Percentiles rank a stretch among this genome's conserved stretches.
Conservation (phyloP, 2,888 invertebrate species). For the Cataglyphis albicans region DNA sequence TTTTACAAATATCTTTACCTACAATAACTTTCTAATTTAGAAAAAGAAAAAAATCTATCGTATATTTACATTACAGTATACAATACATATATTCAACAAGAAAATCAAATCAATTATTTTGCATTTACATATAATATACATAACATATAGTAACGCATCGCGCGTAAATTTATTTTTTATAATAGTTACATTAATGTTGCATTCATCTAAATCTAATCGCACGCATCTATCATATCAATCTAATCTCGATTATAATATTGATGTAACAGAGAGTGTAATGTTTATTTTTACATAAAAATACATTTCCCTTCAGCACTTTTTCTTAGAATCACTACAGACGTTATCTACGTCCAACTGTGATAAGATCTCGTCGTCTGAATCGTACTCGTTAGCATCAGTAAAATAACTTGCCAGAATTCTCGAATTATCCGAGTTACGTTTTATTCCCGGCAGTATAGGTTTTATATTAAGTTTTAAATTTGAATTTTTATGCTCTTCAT, state of each 20-base stretch:
- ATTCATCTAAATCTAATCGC: background rate
- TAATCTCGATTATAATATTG: background rate
- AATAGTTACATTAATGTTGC: background rate
- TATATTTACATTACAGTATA: background rate
- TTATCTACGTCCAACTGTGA: constrained; percentile 81
- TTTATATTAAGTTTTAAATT: background rate
- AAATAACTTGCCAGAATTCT: background rate
- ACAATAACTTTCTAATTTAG: background rate
- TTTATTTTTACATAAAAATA: background rate
- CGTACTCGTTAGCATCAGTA: constrained; percentile 58
- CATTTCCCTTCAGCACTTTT: constrained; percentile 26
- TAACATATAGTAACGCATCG: background rate
- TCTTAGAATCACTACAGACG: constrained; percentile 60
- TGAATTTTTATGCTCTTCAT: background rate
- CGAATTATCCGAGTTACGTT: constrained; percentile 14
- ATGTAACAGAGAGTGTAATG: background rate
- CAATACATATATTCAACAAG: background rate
- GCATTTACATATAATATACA: background rate
- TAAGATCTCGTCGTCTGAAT: constrained; percentile 80
- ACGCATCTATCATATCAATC: background rate
- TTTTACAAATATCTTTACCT: background rate
- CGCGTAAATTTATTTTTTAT: background rate
- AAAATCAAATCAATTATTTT: background rate
- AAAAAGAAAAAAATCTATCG: background rate
- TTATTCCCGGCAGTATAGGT: background rate